A percentile compares a stretch with the other conserved stretches of the same genome.
phyloP scores from a whole-genome alignment of 2,113 vertebrate genomes.

The Solea senegalensis region DNA sequence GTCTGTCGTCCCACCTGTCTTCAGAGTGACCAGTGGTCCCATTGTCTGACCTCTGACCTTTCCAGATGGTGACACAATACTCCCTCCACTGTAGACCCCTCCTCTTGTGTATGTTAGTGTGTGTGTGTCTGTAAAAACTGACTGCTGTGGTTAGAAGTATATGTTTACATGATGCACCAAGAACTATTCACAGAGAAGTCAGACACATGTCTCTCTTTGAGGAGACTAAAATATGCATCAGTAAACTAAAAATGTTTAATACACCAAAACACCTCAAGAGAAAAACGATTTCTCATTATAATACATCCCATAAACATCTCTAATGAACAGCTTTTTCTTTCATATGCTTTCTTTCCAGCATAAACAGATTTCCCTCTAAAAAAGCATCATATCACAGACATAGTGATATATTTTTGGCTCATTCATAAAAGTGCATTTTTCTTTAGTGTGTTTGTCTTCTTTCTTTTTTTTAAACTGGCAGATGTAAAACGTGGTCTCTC shows the following conservation, averaged over 20 bases:
- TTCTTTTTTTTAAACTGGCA: constrained; percentile 9
- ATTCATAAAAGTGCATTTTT: too few species aligned
- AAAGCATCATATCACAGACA: too few species aligned
- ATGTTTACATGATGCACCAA: too few species aligned
- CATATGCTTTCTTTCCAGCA: too few species aligned
- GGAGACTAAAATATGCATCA: too few species aligned
- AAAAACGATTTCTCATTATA: not conserved
- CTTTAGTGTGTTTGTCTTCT: too few species aligned
- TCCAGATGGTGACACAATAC: constrained; percentile 68
- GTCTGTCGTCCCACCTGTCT: constrained; percentile 60
- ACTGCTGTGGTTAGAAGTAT: constrained; percentile 10
- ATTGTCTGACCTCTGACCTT: constrained; percentile 63
- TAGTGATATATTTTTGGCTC: too few species aligned
- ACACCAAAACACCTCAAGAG: not conserved
- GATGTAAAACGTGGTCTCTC: constrained; percentile 43
- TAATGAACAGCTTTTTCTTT: not conserved
- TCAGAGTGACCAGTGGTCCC: constrained; percentile 55
- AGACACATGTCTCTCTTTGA: too few species aligned
- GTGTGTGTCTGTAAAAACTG: not conserved
- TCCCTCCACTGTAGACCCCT: not conserved
- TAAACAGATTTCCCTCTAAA: too few species aligned
- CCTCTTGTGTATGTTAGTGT: too few species aligned
- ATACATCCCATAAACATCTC: not conserved
- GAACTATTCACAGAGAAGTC: too few species aligned
- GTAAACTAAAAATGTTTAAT: too few species aligned